Conservation (phyloP, 2,888 invertebrate genomes). For the Lagria hirta region DNA sequence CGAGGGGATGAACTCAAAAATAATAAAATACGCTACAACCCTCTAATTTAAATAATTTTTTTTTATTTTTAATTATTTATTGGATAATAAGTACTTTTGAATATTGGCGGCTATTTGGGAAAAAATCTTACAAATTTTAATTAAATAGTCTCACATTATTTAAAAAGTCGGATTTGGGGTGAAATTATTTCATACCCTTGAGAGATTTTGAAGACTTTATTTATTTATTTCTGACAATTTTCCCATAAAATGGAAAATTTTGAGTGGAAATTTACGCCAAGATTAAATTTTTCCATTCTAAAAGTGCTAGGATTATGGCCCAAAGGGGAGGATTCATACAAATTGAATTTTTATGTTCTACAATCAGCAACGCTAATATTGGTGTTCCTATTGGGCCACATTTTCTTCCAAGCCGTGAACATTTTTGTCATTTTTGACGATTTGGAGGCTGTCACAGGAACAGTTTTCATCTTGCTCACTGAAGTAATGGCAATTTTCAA, state of each 20-base stretch:
- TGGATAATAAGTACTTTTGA: too few relatives aligned
- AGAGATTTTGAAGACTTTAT: not conserved
- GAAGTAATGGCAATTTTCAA: slow-evolving; percentile 8
- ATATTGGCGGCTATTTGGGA: too few relatives aligned
- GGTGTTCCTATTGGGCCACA: slow-evolving; percentile 3
- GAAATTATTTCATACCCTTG: too few relatives aligned
- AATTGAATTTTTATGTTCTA: slow-evolving; percentile 1
- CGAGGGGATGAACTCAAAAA: too few relatives aligned
- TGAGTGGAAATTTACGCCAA: slow-evolving; percentile 9
- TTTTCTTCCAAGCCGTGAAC: slow-evolving; percentile 9
- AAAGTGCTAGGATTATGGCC: slow-evolving; percentile 12
- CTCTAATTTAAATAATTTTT: too few relatives aligned
- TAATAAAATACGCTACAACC: too few relatives aligned
- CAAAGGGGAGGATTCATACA: slow-evolving; percentile 4
- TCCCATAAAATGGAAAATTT: not conserved
- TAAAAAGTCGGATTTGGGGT: too few relatives aligned
- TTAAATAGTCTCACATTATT: too few relatives aligned
- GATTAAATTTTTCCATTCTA: slow-evolving; percentile 3
- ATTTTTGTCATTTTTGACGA: slow-evolving; percentile 4
- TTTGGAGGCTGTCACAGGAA: slow-evolving; percentile 3
- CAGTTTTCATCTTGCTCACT: slow-evolving; percentile 3
- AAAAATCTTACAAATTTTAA: too few relatives aligned
- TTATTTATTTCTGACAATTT: not conserved
- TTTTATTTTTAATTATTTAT: too few relatives aligned
- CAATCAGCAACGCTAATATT: not conserved